These are phyloP conservation scores for Australoheros facetus DNA, from an alignment of 2,797 vertebrate genomes.

Conservation along the genomic window DNA sequence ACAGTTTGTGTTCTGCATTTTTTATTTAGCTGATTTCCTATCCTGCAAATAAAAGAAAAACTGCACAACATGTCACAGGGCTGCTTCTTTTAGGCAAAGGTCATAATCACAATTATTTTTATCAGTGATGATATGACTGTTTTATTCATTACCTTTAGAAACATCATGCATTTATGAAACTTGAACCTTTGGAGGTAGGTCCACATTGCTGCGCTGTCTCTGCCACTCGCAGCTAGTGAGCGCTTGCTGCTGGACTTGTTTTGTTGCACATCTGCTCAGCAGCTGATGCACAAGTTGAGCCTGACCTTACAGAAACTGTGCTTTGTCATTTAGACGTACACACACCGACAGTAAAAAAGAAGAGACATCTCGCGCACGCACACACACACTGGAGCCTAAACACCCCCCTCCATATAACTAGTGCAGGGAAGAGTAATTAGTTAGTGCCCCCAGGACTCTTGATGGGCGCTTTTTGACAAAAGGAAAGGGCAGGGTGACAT, in stretches of 20 bases:
- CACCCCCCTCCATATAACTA: conserved; percentile 30
- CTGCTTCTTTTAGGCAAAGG: not conserved
- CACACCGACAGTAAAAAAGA: conserved; percentile 25
- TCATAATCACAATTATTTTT: not conserved
- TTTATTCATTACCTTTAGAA: not conserved
- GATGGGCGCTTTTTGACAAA: conserved; percentile 71
- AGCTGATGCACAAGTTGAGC: conserved; percentile 46
- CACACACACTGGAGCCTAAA: conserved; percentile 33
- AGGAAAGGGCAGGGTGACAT: conserved; percentile 83
- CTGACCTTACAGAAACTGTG: conserved; percentile 60
- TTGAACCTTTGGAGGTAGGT: not conserved
- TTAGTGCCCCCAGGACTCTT: conserved; percentile 68
- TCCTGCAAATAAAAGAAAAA: conserved; percentile 26
- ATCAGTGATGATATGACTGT: no score
- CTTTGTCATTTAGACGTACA: conserved; percentile 54
- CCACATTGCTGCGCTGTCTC: not conserved
- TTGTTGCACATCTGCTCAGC: conserved; percentile 58
- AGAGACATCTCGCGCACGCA: conserved; percentile 39
- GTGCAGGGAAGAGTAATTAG: conserved; percentile 78
- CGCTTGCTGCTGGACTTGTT: conserved; percentile 26
- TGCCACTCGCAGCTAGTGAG: not conserved
- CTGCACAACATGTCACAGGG: not conserved
- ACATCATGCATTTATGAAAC: not conserved
- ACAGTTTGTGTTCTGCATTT: conserved; percentile 22
- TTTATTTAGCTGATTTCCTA: not conserved